Base-by-base conservation (phyloP, 2,888 invertebrate genomes). In the Apamea monoglypha region DNA sequence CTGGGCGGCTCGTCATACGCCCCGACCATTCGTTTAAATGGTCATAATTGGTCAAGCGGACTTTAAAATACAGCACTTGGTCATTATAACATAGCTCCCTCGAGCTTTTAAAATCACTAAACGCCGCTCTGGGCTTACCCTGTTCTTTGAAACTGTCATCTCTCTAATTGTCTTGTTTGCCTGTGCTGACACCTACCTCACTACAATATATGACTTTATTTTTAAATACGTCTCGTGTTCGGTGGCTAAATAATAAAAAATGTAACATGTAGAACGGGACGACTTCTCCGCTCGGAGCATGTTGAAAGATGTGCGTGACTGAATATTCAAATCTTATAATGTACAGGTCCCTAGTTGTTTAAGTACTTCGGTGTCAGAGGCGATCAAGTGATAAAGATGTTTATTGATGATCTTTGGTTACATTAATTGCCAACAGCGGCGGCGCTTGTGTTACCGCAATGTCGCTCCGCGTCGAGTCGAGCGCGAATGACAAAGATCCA, bases 361-460 rank as follows among this genome's bases (percentile, higher is more conserved):
- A 94, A 95, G 94, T 94, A 93, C 94, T 91, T 88, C 91, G 92
- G 92, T 94, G 96, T 96, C 96, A 94, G 92, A 92, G 92, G 92
- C 94, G 96, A 97, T 97, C 95, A 95, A 95, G 95, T 95, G 96
- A 97, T 97, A 96, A 96, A 96, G 94, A 93, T 95, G 95, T 96
- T 96, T 96, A 96, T 96, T 96, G 96, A 96, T 96, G 96, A 96
- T 96, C 96, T 96, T 96, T 93, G 92, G 94, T 93, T 93, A 94
- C 96, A 95, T 96, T 96, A 96, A 96, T 96, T 96, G 96, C 96
- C 94, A 94, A 93, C 94, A 94, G 94, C 94, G 95, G 95, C 96
- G 95, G 95, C 95, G 95, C 95, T 94, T 95, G 94, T 94, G 94
- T 92, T 93, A 92, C 92, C 91, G 91, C 93, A 92, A 93, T 92